These are phyloP conservation scores for Palythoa grandiflora DNA, from an alignment of 92 coral and sea anemone species.

Conservation along the genomic window DNA sequence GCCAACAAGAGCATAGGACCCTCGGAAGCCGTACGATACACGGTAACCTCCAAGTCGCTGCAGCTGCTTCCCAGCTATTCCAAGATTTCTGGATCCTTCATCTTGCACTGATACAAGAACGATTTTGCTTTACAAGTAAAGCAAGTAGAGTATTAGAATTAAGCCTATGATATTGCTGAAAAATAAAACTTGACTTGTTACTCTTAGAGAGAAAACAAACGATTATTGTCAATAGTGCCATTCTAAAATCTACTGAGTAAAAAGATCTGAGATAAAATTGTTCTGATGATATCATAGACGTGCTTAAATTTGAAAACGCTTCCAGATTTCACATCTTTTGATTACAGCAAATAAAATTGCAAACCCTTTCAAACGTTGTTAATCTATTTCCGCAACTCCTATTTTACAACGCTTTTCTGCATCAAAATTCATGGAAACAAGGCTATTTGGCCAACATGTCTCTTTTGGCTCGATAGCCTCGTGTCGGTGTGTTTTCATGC, in stretches of 20 bases:
- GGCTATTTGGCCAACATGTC: too few relatives aligned
- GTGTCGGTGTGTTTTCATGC: too few relatives aligned
- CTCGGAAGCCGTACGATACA: conserved; percentile 32
- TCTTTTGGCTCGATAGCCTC: too few relatives aligned
- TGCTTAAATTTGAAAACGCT: too few relatives aligned
- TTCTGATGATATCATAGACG: too few relatives aligned
- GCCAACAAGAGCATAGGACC: conserved; percentile 58
- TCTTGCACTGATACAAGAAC: conserved; percentile 58
- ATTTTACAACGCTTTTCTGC: too few relatives aligned
- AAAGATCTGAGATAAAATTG: too few relatives aligned
- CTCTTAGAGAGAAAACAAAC: not conserved
- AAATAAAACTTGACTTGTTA: not conserved
- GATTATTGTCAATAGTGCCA: not conserved
- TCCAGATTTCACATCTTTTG: too few relatives aligned
- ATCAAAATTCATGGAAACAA: too few relatives aligned
- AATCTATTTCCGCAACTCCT: too few relatives aligned
- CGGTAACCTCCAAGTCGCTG: conserved; percentile 35
- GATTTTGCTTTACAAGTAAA: conserved; percentile 33
- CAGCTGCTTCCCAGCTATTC: conserved; percentile 4
- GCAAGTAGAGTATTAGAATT: not conserved
- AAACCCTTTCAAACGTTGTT: too few relatives aligned
- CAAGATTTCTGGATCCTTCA: conserved; percentile 39
- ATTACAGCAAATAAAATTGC: too few relatives aligned
- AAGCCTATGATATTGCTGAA: not conserved
- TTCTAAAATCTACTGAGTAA: not conserved